Conservation (phyloP, 2,888 invertebrate species). For the Cynaeus angustus region DNA sequence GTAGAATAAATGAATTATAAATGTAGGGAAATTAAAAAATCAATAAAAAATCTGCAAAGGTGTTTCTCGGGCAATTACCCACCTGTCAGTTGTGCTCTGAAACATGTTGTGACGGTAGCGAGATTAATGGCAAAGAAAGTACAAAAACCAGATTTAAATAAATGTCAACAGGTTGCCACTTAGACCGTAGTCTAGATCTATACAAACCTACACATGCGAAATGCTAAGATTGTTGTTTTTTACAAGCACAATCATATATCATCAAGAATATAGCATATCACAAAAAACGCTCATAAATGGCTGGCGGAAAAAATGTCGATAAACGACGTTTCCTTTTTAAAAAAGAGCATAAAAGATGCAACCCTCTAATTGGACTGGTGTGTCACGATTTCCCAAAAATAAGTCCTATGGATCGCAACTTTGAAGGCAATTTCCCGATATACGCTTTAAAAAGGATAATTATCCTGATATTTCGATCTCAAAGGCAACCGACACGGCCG, state of each 20-base stretch:
- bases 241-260: constrained; percentile 16
- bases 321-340: constrained; percentile 9
- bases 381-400: constrained; percentile 46
- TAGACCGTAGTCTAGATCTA: constrained; percentile 49
- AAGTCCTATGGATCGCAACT: constrained; percentile 31
- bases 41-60: constrained; percentile 8
- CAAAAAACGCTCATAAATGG: neutral
- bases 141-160: constrained; percentile 51
- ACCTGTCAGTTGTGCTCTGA: constrained; percentile 17
- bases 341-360: constrained; percentile 18
- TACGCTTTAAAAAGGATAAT: constrained; percentile 23
- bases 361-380: constrained; percentile 46
- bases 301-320: neutral
- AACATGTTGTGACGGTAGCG: constrained; percentile 4
- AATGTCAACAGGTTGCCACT: constrained; percentile 57
- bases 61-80: constrained; percentile 18
- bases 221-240: constrained; percentile 41
- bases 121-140: constrained; percentile 33
- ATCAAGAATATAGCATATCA: neutral
- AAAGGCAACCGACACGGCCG: constrained; percentile 12
- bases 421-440: constrained; percentile 24
- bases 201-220: constrained; percentile 36
- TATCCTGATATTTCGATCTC: constrained; percentile 25
- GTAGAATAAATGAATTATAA: neutral
- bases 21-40: neutral